Conservation (phyloP, 2,113 vertebrate genomes). For the Poeciliopsis turrubarensis region DNA sequence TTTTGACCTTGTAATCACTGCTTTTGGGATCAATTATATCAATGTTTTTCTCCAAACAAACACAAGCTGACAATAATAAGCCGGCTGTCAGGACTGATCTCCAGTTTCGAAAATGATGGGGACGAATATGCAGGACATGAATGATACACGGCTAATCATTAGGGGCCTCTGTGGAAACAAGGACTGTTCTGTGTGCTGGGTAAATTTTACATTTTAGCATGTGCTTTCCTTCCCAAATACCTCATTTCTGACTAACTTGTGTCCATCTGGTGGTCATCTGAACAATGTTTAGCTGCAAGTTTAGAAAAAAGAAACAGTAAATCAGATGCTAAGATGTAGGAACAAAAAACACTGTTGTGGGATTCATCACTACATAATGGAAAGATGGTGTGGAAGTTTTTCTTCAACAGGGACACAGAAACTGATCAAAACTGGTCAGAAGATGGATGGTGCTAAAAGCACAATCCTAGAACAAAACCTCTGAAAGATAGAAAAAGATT, state of each 20-base stretch:
- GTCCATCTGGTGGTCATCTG: not conserved
- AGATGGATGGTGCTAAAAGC: not conserved
- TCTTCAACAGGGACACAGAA: not conserved
- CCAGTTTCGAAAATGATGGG: slow-evolving; percentile 1
- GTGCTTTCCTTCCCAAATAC: not conserved
- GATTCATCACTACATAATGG: not conserved
- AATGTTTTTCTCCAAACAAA: slow-evolving; percentile 9
- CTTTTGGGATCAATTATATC: slow-evolving; percentile 32
- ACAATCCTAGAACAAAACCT: not conserved
- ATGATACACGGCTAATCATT: slow-evolving; percentile 31
- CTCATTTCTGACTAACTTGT: not conserved
- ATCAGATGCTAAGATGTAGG: not conserved
- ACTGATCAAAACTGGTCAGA: not conserved
- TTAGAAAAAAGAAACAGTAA: not conserved
- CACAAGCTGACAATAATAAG: slow-evolving; percentile 24
- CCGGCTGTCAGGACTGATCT: slow-evolving; percentile 19
- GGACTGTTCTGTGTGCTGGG: slow-evolving; percentile 11
- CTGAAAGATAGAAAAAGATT: not conserved
- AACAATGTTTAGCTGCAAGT: slow-evolving; percentile 51
- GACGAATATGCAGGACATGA: slow-evolving; percentile 33
- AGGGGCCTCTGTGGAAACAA: slow-evolving; percentile 40
- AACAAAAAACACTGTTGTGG: not conserved
- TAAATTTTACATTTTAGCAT: not conserved
- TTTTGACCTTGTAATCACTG: slow-evolving; percentile 45
- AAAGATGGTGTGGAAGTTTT: not conserved